These are phyloP conservation scores for Arbacia lixula DNA, from an alignment of 53 echinoderm and acorn worm genomes.

Conservation along the genomic window DNA sequence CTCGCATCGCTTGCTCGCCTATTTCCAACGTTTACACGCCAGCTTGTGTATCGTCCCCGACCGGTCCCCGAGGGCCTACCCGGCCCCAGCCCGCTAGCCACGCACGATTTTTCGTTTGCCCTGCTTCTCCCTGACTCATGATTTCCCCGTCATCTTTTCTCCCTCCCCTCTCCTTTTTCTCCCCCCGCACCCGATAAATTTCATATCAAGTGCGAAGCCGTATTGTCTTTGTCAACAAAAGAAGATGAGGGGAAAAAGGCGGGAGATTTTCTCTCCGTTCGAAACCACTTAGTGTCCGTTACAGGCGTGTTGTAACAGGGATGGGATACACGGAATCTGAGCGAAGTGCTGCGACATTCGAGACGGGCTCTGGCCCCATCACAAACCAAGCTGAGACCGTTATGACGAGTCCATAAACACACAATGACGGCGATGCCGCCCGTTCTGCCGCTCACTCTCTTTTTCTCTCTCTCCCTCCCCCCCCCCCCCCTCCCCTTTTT, in stretches of 20 bases:
- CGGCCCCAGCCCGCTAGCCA: conserved; percentile 23
- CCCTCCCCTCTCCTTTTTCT: not conserved
- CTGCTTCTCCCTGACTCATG: conserved; percentile 20
- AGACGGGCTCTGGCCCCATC: conserved; percentile 8
- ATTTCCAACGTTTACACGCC: conserved; percentile 35
- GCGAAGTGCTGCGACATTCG: conserved; percentile 4
- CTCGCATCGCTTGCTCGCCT: not conserved
- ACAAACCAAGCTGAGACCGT: conserved; percentile 29
- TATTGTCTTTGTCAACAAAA: conserved; percentile 46
- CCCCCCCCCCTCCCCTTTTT: too few species aligned
- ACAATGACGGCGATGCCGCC: not conserved
- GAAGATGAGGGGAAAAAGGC: conserved; percentile 30
- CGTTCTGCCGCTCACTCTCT: not conserved
- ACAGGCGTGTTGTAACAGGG: conserved; percentile 41
- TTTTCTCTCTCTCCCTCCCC: too few species aligned
- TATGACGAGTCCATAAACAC: conserved; percentile 25
- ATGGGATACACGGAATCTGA: conserved; percentile 30
- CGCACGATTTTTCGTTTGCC: conserved; percentile 48
- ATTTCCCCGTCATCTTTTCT: not conserved
- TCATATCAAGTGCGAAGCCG: conserved; percentile 35
- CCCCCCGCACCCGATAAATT: conserved; percentile 1
- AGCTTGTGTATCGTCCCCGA: conserved; percentile 23
- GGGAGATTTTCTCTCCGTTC: conserved; percentile 17
- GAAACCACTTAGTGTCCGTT: conserved; percentile 28
- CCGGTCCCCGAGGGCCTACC: conserved; percentile 4